Percentiles rank a stretch among this genome's conserved stretches.
Conservation (phyloP, 2,113 vertebrate genomes). For the Upupa epops region DNA sequence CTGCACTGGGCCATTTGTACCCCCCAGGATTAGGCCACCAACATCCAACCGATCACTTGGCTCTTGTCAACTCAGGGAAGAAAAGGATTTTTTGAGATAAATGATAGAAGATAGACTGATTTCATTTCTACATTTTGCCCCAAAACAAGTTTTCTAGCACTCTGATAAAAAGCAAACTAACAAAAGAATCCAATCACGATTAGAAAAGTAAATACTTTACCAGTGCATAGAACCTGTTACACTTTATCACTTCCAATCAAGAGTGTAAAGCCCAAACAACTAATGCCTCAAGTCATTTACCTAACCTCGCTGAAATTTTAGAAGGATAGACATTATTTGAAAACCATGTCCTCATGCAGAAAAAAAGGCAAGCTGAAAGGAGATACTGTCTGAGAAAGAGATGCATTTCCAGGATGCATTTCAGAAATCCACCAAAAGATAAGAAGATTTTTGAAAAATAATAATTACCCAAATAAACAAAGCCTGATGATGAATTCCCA, state of each 20-base stretch:
- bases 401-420: neutral
- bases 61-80: neutral
- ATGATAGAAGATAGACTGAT: neutral
- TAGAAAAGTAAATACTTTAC: constrained; percentile 37
- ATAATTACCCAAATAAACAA: constrained; percentile 65
- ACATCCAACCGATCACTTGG: neutral
- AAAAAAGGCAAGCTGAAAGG: neutral
- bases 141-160: neutral
- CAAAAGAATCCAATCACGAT: neutral
- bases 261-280: neutral
- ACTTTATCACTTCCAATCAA: neutral
- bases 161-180: constrained; percentile 17
- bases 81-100: neutral
- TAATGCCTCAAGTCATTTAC: neutral
- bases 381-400: constrained; percentile 16
- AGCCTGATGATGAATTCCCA: constrained; percentile 72
- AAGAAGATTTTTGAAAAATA: constrained; percentile 11
- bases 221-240: neutral
- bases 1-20: neutral
- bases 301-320: neutral
- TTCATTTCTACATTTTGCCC: neutral
- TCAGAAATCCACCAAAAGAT: constrained; percentile 46
- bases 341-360: neutral
- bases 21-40: neutral
- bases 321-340: neutral